phyloP scores from a whole-genome alignment of 2,113 vertebrate species.

The Fregata magnificens region DNA sequence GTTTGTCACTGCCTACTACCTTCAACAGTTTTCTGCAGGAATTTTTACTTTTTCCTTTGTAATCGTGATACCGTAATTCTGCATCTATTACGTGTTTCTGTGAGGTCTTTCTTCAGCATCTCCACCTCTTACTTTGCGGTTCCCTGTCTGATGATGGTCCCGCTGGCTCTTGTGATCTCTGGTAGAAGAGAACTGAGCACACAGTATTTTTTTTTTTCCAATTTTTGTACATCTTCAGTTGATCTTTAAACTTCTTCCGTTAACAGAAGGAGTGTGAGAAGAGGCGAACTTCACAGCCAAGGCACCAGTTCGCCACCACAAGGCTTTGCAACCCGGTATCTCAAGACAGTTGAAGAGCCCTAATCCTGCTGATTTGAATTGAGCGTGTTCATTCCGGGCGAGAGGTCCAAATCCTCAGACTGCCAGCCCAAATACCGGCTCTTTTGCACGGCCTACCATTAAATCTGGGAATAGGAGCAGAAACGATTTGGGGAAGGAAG shows the following conservation, averaged over 20 bases:
- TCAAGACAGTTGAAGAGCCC: not conserved
- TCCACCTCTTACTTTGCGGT: not conserved
- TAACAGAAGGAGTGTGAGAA: not conserved
- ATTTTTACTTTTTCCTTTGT: not conserved
- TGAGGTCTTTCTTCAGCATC: not conserved
- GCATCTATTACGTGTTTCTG: not conserved
- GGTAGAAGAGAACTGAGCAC: not conserved
- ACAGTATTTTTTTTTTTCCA: accelerated
- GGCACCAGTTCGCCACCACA: not conserved
- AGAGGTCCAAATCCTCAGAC: not conserved
- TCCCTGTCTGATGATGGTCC: not conserved
- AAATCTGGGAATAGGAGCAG: not conserved
- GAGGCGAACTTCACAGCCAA: not conserved
- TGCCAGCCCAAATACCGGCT: not conserved
- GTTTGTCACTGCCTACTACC: not conserved
- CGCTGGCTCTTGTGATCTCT: not conserved
- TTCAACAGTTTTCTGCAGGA: not conserved
- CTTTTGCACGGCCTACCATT: not conserved
- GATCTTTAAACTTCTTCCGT: not conserved
- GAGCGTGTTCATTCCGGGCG: not conserved
- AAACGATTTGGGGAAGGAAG: not conserved
- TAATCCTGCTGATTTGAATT: not conserved
- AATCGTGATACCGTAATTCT: not conserved
- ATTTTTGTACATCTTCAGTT: not conserved
- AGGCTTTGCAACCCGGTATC: not conserved